Evolutionary conservation across 2,888 invertebrate genomes (phyloP), one percentile per base, ranked within the genome.

Genomic region (Melieria picta): DNA sequence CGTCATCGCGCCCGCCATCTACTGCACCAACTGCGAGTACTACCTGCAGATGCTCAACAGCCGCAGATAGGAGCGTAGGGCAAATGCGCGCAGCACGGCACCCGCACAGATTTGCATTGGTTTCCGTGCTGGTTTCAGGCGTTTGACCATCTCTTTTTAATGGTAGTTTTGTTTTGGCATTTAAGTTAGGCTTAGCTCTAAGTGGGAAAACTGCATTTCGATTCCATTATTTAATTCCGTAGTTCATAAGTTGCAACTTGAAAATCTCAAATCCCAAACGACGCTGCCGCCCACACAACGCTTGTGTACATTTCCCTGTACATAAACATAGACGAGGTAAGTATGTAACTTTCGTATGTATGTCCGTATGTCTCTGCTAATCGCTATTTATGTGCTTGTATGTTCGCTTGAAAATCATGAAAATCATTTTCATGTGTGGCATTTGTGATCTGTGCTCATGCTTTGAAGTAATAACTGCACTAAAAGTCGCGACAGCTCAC

Each of bases 21-120:
- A 96, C 84, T 97, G 97, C 87, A 90, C 92, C 65, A 96, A 97
- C 87, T 97, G 97, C 87, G 95, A 96, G 84, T 96, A 94, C 88
- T 97, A 97, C 83, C 93, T 97, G 93, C 94, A 94, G 75, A 86
- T 85, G 85, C 77, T 86, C 45, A 86, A 86, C 72, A 86, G 81
- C 75, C 81, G 86, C 71, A 84, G 86, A 81, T 86, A 85, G 80
- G 61, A 47, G 47, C 52, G 47, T 4, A 10, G 46, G 11, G 60
- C 50, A 43, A 16, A 58, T 10, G 52, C 11, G 43, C 52, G 42
- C 11, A 56, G 30, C 30, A 30, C 30, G 30, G 30, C 30, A 30
- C 16, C 2, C 30, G 30, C 1, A 30, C 30, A 7, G 16, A 55
- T 11, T 55, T 55, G n/a, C 16, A 13, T 30, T 11, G 9, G 13